Evolutionary conservation across 2,113 vertebrate genomes (phyloP).

Genomic region (Cricetomys ansorgei): DNA sequence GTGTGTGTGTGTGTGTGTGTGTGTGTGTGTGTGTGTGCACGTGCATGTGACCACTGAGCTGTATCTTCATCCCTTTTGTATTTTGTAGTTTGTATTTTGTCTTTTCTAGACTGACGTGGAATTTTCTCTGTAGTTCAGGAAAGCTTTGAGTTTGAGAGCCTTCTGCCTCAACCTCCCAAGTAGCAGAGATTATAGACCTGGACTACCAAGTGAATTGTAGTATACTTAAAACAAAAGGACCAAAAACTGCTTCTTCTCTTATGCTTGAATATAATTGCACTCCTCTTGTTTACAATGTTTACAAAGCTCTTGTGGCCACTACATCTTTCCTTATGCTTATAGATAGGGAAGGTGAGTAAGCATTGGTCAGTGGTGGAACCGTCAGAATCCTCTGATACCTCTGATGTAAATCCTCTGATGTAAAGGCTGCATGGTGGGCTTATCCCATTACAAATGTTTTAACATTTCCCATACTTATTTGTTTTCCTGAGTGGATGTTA

Average conservation of each 20-base stretch:
- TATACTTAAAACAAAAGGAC: neutral
- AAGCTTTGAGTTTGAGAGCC: neutral
- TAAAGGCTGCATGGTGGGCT: neutral
- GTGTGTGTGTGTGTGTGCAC: neutral
- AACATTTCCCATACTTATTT: neutral
- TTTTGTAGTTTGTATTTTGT: neutral
- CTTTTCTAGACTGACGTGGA: neutral
- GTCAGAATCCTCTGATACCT: neutral
- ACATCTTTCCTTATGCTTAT: neutral
- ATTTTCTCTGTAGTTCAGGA: neutral
- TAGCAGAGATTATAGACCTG: neutral
- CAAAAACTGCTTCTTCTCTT: neutral
- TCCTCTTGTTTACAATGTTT: constrained; percentile 44
- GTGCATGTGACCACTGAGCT: neutral
- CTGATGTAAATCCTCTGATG: no score
- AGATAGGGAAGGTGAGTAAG: neutral
- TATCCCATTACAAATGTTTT: neutral
- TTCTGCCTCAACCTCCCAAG: neutral
- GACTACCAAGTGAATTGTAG: neutral
- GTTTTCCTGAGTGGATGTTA: neutral
- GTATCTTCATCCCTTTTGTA: neutral
- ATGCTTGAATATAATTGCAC: neutral
- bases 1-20: neutral
- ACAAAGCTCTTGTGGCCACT: constrained; percentile 6
- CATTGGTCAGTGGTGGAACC: neutral